Conservation (phyloP, 2,113 vertebrate genomes). For the Elephas maximus region DNA sequence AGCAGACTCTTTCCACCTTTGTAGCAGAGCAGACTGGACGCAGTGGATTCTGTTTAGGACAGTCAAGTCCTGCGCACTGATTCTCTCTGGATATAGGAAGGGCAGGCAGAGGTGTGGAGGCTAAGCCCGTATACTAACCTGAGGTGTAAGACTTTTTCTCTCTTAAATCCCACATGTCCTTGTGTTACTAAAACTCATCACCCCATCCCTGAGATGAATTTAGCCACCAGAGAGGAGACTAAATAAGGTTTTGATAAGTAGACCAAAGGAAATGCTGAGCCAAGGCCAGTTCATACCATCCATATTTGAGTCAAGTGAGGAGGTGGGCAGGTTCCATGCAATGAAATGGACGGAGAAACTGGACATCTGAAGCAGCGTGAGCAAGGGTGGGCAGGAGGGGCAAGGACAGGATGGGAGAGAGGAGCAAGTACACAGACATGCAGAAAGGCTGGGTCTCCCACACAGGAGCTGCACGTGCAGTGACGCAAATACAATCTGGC, state of each 20-base stretch:
- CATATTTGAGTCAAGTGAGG: background rate
- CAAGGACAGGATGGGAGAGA: background rate
- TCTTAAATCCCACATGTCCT: background rate
- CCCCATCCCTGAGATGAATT: background rate
- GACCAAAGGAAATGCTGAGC: too few relatives aligned
- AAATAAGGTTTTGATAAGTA: background rate
- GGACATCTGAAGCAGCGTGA: background rate
- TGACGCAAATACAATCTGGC: background rate
- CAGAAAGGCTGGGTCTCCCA: background rate
- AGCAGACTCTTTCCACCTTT: background rate
- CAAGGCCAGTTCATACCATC: too few relatives aligned
- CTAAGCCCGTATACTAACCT: too few relatives aligned
- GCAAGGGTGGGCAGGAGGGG: too few relatives aligned
- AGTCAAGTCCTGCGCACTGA: accelerated
- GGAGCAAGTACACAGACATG: accelerated
- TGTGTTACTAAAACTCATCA: background rate
- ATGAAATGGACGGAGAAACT: background rate
- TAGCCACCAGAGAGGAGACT: background rate
- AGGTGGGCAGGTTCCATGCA: background rate
- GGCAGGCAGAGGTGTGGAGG: background rate
- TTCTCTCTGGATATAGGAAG: background rate
- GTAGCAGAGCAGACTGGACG: accelerated
- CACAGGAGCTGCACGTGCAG: background rate
- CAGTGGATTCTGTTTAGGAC: accelerated
- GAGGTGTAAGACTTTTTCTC: background rate